These are phyloP conservation scores for Saccostrea glomerata DNA, from an alignment of 1,140 invertebrate species.

Conservation along the genomic window DNA sequence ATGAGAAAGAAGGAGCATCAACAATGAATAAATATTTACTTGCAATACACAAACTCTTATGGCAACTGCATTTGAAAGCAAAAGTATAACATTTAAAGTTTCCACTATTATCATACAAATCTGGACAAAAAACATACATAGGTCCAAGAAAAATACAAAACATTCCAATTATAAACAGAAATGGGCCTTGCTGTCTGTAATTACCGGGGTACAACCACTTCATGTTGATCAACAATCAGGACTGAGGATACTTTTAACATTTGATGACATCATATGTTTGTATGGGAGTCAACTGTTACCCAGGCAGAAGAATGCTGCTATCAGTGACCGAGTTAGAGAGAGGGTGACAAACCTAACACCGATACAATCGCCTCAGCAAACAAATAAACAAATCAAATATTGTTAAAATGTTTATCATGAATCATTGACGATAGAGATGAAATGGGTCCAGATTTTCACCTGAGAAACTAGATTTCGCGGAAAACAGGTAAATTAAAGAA, in stretches of 20 bases:
- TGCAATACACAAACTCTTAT: not conserved
- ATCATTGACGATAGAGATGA: not conserved
- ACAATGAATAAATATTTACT: not conserved
- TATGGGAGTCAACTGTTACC: slow-evolving; percentile 27
- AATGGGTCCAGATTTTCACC: slow-evolving; percentile 3
- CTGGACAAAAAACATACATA: not conserved
- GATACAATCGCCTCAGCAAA: not conserved
- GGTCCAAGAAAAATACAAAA: not conserved
- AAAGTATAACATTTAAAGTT: not conserved
- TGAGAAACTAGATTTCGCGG: not conserved
- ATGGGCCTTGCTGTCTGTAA: not conserved
- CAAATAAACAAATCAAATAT: slow-evolving; percentile 18
- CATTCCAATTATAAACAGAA: not conserved
- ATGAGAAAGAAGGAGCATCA: not conserved
- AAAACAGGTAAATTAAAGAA: not conserved
- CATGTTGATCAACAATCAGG: not conserved
- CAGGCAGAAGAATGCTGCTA: not conserved
- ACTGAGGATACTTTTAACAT: not conserved
- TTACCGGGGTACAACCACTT: not conserved
- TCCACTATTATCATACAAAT: not conserved
- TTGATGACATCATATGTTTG: slow-evolving; percentile 21
- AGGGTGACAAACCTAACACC: slow-evolving; percentile 12
- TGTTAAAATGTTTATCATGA: slow-evolving; percentile 14
- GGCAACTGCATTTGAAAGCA: not conserved
- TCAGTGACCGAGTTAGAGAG: not conserved